Conservation (phyloP, 2,888 invertebrate genomes). For the Ormyrus thymus region DNA sequence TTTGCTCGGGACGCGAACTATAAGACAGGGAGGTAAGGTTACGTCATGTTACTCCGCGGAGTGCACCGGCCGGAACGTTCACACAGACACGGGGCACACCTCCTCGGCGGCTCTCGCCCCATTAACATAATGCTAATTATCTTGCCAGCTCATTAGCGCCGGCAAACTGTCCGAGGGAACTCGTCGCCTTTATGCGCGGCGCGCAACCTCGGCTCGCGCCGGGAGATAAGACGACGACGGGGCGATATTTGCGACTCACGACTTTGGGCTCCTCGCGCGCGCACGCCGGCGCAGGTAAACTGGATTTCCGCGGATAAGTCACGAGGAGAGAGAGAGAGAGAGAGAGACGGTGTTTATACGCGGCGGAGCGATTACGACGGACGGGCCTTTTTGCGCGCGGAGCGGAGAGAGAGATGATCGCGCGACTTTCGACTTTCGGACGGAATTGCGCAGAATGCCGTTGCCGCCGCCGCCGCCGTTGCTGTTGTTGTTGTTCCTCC, state of each 20-base stretch:
- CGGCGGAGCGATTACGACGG: no score
- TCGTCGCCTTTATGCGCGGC: slow-evolving; percentile 60
- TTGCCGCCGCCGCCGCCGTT: no score
- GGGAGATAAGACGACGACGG: slow-evolving; percentile 68
- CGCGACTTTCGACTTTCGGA: not conserved
- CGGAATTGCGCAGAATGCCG: no score
- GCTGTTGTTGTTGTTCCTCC: no score
- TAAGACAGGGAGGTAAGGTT: slow-evolving; percentile 63
- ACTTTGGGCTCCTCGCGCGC: not conserved
- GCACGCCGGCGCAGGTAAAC: not conserved
- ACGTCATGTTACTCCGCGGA: slow-evolving; percentile 64
- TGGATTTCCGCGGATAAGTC: slow-evolving; percentile 27
- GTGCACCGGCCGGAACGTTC: not conserved
- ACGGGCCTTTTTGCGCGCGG: no score
- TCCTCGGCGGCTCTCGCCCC: slow-evolving; percentile 56
- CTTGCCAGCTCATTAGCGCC: slow-evolving; percentile 74
- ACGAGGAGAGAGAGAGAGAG: slow-evolving; percentile 13
- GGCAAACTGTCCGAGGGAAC: slow-evolving; percentile 74
- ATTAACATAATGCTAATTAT: slow-evolving; percentile 75
- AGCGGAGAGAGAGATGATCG: not conserved
- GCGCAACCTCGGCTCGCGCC: not conserved
- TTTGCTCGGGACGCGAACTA: slow-evolving; percentile 17
- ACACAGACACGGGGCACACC: slow-evolving; percentile 63
- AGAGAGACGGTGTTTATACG: no score
- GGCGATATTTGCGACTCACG: slow-evolving; percentile 33